Conservation (phyloP, 2,797 vertebrate species). For the Yasuhikotakia modesta region DNA sequence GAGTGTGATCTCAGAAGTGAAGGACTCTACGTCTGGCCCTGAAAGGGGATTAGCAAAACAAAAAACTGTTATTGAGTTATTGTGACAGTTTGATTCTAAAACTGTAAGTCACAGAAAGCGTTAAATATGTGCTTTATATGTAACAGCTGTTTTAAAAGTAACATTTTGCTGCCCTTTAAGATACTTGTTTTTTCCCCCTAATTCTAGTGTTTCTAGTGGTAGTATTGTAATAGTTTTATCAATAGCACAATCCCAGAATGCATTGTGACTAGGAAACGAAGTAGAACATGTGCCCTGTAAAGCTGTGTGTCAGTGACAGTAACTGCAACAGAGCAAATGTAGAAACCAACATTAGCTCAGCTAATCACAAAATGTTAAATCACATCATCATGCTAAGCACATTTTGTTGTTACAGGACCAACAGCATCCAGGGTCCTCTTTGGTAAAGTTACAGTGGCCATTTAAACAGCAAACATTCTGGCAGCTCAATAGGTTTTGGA, state of each 20-base stretch:
- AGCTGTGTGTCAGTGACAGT: neutral
- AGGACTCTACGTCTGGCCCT: conserved; percentile 80
- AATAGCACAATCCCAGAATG: too few relatives aligned
- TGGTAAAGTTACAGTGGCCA: too few relatives aligned
- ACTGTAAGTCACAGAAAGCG: neutral
- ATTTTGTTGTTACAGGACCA: too few relatives aligned
- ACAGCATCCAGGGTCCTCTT: too few relatives aligned
- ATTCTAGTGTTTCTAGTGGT: too few relatives aligned
- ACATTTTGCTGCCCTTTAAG: too few relatives aligned
- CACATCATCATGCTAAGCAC: too few relatives aligned
- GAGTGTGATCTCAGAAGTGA: conserved; percentile 82
- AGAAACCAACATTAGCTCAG: neutral
- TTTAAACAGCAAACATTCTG: neutral
- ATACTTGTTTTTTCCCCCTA: too few relatives aligned
- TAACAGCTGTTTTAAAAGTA: too few relatives aligned
- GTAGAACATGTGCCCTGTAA: neutral
- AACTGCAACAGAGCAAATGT: neutral
- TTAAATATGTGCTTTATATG: neutral
- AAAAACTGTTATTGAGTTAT: neutral
- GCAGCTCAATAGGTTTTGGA: neutral
- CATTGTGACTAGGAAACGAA: too few relatives aligned
- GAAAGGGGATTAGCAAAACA: conserved; percentile 4
- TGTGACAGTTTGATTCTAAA: neutral
- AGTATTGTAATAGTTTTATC: too few relatives aligned
- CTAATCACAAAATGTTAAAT: neutral